Conservation (phyloP, 2,888 invertebrate species). For the Cephonodes hylas region DNA sequence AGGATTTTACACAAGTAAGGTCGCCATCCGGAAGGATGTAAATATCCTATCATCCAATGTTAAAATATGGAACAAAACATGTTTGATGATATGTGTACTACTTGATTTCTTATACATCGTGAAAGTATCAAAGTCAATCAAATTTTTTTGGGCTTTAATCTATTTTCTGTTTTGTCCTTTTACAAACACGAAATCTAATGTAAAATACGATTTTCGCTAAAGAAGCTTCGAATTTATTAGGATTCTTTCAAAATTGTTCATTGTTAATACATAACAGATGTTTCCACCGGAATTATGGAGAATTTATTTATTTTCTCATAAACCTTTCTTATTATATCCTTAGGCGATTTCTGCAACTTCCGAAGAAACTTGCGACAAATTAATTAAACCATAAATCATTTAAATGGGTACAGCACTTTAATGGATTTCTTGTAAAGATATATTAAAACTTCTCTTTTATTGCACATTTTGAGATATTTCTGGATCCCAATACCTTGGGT, state of each 20-base stretch:
- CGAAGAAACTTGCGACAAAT: neutral
- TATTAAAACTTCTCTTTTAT: too few species aligned
- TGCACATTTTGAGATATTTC: too few species aligned
- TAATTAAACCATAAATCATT: neutral
- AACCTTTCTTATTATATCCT: neutral
- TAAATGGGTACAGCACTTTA: neutral
- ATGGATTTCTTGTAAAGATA: neutral
- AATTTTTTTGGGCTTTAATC: too few species aligned
- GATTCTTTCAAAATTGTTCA: neutral
- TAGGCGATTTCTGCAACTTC: neutral
- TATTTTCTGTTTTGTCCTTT: neutral
- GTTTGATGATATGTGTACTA: too few species aligned
- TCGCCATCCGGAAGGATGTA: too few species aligned
- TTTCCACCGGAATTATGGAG: neutral
- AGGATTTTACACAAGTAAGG: too few species aligned
- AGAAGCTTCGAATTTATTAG: neutral
- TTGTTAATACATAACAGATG: neutral
- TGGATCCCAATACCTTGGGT: too few species aligned
- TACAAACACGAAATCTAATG: neutral
- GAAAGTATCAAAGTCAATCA: too few species aligned
- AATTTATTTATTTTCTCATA: neutral
- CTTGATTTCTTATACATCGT: too few species aligned
- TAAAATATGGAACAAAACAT: too few species aligned
- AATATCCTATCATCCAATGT: too few species aligned
- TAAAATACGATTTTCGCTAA: neutral